phyloP scores from a whole-genome alignment of 1,140 invertebrate species.

The Euura saliciscinereae region DNA sequence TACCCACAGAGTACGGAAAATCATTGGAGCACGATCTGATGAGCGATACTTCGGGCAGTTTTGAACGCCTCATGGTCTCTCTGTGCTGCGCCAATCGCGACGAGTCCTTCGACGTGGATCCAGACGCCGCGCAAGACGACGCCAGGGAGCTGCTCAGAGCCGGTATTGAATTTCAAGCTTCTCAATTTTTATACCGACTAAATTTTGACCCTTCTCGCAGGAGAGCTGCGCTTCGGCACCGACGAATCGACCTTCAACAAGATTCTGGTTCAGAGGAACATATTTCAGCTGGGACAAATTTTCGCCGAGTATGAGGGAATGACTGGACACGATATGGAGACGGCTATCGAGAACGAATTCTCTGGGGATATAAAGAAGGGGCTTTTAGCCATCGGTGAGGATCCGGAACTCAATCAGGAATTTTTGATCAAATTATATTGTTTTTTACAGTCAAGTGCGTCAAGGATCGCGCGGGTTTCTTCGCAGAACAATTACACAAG shows the following conservation, averaged over 20 bases:
- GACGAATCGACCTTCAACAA: slow-evolving; percentile 67
- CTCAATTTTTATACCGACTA: background rate
- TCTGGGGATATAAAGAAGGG: slow-evolving; percentile 66
- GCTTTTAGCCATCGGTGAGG: slow-evolving; percentile 61
- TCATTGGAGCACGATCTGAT: background rate
- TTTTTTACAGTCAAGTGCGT: slow-evolving; percentile 69
- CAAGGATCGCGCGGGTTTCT: slow-evolving; percentile 80
- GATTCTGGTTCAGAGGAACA: slow-evolving; percentile 59
- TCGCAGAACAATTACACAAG: slow-evolving; percentile 81
- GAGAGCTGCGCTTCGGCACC: slow-evolving; percentile 56
- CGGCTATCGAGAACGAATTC: slow-evolving; percentile 67
- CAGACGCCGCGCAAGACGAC: slow-evolving; percentile 52
- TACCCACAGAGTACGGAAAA: slow-evolving; percentile 24
- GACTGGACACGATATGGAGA: slow-evolving; percentile 65
- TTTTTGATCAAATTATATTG: too few relatives aligned
- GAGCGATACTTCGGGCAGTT: background rate
- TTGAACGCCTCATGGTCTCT: background rate
- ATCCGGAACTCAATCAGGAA: too few relatives aligned
- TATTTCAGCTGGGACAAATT: slow-evolving; percentile 61
- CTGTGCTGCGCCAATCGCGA: slow-evolving; percentile 41
- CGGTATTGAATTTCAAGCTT: slow-evolving; percentile 21
- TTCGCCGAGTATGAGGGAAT: slow-evolving; percentile 59
- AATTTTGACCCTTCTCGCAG: background rate
- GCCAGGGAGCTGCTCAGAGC: slow-evolving; percentile 58
- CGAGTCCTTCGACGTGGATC: slow-evolving; percentile 40